phyloP scores from a whole-genome alignment of 2,888 invertebrate genomes.

The Spicauda simplicius region DNA sequence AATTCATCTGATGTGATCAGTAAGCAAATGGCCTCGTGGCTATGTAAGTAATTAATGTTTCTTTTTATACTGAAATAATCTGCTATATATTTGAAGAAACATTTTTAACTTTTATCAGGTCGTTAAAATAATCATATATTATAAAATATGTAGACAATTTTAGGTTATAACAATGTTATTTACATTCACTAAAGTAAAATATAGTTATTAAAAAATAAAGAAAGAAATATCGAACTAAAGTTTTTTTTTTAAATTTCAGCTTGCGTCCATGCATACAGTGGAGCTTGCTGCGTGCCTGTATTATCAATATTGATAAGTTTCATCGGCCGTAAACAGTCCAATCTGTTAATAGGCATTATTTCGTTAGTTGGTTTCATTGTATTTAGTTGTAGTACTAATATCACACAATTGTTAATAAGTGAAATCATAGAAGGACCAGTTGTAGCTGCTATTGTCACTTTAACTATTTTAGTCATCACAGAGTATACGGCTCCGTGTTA shows the following conservation, averaged over 20 bases:
- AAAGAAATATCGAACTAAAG: no score
- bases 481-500: conserved; percentile 39
- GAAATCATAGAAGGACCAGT: conserved; percentile 40
- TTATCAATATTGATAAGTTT: neutral
- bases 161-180: no score
- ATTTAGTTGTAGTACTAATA: conserved; percentile 37
- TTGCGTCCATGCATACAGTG: conserved; percentile 7
- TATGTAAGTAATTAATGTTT: no score
- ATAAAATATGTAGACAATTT: no score
- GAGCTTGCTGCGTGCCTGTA: neutral
- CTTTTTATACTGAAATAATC: no score
- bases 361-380: neutral
- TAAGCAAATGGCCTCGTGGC: no score
- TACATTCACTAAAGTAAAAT: no score
- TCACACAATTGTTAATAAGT: conserved; percentile 41
- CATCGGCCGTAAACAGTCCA: conserved; percentile 10
- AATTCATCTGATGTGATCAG: no score
- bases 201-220: no score
- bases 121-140: no score
- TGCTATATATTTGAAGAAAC: no score
- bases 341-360: neutral
- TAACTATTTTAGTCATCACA: conserved; percentile 37
- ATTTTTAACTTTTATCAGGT: no score
- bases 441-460: conserved; percentile 30
- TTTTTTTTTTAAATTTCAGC: conserved; percentile 11